Base-by-base conservation (phyloP, 2,888 invertebrate species). In the Epistrophella euchroma region DNA sequence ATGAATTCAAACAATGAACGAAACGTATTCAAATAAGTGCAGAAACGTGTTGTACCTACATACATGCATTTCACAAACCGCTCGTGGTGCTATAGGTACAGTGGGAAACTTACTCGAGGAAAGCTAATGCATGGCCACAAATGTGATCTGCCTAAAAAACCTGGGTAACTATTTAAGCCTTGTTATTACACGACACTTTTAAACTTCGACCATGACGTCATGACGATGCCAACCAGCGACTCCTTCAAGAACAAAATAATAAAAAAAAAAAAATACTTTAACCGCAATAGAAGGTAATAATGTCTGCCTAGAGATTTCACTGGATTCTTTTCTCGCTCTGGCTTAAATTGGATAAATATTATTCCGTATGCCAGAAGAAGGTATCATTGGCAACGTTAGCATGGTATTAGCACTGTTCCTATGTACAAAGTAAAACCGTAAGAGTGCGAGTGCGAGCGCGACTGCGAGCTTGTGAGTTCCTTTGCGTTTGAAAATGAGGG, bases 331-430 rank as follows among this genome's bases (percentile, higher is more conserved):
- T 19, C 19, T 6, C 13, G 35, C 19, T 19, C 11, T 19, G 47
- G 15, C 72, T 56, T 70, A 74, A 83, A 83, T 74, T 79, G 78
- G 83, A 83, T 83, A 79, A 83, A 78, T 83, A 64, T 83, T 79
- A 78, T 70, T 74, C 70, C 17, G 62, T 56, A 64, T 50, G 79
- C 83, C 74, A 55, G 81, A 40, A 55, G 81, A 40, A 60, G 81
- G 64, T 66, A 55, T 35, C 35, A 43, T 55, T 62, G 52, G 58
- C 45, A 70, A 56, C 56, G 74, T 55, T 79, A 70, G 47, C 47
- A 43, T 71, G 71, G 71, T 64, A 79, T 70, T 79, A 74, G 66
- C 40, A 50, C 56, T 70, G 47, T 70, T 62, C 70, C 25, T 56
- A 15, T 66, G 22, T 64, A 15, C 15, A 28, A 28, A 17, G 0